Evolutionary conservation across 1,140 invertebrate genomes (phyloP).

Genomic region (Brachystomella parvula): DNA sequence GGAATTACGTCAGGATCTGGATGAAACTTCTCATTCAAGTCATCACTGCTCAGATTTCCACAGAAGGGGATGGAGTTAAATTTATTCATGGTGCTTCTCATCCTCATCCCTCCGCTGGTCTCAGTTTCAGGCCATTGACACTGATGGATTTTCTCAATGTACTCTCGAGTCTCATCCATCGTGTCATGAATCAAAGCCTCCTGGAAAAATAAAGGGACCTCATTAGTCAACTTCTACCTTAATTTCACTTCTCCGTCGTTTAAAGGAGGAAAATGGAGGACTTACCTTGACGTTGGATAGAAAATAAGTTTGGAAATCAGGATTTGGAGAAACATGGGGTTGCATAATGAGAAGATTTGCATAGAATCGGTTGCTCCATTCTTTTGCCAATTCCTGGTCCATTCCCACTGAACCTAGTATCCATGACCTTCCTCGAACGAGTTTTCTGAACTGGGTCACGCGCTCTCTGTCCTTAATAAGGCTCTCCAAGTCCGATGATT

Average conservation of each 20-base stretch:
- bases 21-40: conserved; percentile 30
- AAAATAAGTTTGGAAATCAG: conserved; percentile 31
- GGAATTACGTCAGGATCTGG: conserved; percentile 36
- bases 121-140: conserved; percentile 33
- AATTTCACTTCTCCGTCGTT: background rate
- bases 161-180: conserved; percentile 29
- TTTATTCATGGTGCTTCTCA: conserved; percentile 6
- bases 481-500: conserved; percentile 32
- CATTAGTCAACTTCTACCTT: background rate
- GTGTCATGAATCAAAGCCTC: conserved; percentile 17
- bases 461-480: conserved; percentile 20
- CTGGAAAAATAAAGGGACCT: conserved; percentile 11
- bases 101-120: background rate
- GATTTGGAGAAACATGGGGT: conserved; percentile 29
- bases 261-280: background rate
- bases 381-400: conserved; percentile 26
- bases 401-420: conserved; percentile 35
- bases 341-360: conserved; percentile 33
- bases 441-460: conserved; percentile 17
- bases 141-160: conserved; percentile 30
- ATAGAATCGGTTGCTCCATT: conserved; percentile 30
- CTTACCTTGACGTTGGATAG: conserved; percentile 27
- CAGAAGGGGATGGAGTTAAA: conserved; percentile 21
- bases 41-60: conserved; percentile 23
- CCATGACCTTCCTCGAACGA: conserved; percentile 32